Percentiles rank a stretch among this genome's conserved stretches.
Conservation (phyloP, 2,113 vertebrate genomes). For the Pyrgilauda ruficollis region DNA sequence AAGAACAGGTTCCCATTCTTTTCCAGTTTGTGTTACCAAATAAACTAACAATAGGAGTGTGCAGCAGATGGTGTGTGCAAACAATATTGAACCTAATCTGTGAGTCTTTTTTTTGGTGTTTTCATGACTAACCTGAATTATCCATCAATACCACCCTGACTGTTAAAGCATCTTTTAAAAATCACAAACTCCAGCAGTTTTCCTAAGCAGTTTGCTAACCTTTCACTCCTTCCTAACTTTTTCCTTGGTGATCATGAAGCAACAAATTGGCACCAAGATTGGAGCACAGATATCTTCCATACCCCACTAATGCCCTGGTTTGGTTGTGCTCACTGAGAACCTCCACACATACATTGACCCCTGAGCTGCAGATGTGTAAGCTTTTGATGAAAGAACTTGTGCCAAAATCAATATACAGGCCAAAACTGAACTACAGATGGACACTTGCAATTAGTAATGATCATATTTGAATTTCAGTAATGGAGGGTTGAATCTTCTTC, state of each 20-base stretch:
- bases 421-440: not conserved
- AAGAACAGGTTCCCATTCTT: not conserved
- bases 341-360: not conserved
- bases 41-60: not conserved
- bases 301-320: not conserved
- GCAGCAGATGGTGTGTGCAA: conserved; percentile 24
- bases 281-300: not conserved
- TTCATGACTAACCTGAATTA: not conserved
- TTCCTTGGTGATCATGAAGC: not conserved
- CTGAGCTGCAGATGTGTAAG: not conserved
- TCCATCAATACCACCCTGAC: not conserved
- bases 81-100: not conserved
- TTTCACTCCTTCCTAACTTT: not conserved
- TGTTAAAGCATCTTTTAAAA: not conserved
- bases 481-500: not conserved
- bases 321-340: not conserved
- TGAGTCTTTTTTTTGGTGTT: not conserved
- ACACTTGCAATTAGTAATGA: not conserved
- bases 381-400: not conserved
- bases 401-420: not conserved
- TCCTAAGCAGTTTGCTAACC: not conserved
- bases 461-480: not conserved
- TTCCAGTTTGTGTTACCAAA: not conserved
- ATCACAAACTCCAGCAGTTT: not conserved
- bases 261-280: not conserved